A percentile compares a stretch with the other conserved stretches of the same genome.
phyloP scores from a whole-genome alignment of 2,888 invertebrate species.

The Lasioglossum zephyrum region DNA sequence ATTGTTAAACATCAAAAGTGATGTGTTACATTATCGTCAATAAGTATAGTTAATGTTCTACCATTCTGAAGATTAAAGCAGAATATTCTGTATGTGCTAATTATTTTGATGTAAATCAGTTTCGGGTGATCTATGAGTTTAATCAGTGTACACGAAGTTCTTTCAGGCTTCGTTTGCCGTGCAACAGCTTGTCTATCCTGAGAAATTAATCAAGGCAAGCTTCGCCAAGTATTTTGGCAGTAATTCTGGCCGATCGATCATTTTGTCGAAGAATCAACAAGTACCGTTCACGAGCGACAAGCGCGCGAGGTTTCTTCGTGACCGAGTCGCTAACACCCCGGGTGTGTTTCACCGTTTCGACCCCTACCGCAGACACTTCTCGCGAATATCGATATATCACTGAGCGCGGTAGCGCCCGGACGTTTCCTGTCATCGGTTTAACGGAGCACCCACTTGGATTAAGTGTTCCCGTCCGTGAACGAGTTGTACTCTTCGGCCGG shows the following conservation, averaged over 20 bases:
- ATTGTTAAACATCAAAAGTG: neutral
- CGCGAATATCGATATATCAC: slow-evolving; percentile 75
- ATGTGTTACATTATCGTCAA: too few relatives aligned
- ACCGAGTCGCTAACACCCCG: slow-evolving; percentile 64
- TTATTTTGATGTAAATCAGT: neutral
- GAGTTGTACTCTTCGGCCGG: slow-evolving; percentile 75
- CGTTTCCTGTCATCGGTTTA: slow-evolving; percentile 81
- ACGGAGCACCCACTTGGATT: slow-evolving; percentile 81
- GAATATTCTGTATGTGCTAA: neutral
- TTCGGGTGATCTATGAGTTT: neutral
- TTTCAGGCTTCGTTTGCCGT: neutral
- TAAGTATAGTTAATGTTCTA: neutral
- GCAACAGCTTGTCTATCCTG: neutral
- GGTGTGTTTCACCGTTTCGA: slow-evolving; percentile 61
- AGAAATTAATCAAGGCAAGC: slow-evolving; percentile 12
- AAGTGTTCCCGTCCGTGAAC: slow-evolving; percentile 77
- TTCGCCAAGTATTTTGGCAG: slow-evolving; percentile 33
- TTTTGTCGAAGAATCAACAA: slow-evolving; percentile 78
- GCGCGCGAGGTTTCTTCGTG: slow-evolving; percentile 63
- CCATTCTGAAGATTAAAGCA: neutral
- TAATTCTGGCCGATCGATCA: slow-evolving; percentile 36
- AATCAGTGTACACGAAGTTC: neutral
- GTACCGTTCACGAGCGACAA: slow-evolving; percentile 70
- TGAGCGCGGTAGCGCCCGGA: slow-evolving; percentile 72
- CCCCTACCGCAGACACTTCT: slow-evolving; percentile 58